Evolutionary conservation across 1,140 invertebrate species (phyloP).

Genomic region (Charaxes varanes): DNA sequence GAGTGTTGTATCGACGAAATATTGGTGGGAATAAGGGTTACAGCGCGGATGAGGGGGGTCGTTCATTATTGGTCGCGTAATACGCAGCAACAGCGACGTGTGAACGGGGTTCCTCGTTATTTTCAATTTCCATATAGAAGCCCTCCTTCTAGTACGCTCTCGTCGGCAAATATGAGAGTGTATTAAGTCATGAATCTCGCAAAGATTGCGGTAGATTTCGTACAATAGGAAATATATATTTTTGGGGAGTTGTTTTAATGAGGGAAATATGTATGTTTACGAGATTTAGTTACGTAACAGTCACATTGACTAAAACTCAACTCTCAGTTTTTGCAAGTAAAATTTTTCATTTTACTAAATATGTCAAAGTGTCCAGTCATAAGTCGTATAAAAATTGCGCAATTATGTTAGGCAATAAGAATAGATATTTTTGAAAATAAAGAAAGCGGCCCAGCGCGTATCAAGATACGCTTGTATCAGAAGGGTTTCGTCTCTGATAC

Average conservation of each 20-base stretch:
- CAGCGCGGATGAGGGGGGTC: slow-evolving; percentile 40
- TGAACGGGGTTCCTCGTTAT: slow-evolving; percentile 66
- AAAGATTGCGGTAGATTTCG: slow-evolving; percentile 57
- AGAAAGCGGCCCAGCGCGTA: too few relatives aligned
- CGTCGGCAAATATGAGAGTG: slow-evolving; percentile 56
- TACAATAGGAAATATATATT: slow-evolving; percentile 27
- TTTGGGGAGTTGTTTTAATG: slow-evolving; percentile 5
- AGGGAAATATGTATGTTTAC: not conserved
- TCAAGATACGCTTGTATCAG: too few relatives aligned
- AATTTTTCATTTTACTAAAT: too few relatives aligned
- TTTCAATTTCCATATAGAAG: slow-evolving; percentile 70
- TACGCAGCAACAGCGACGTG: slow-evolving; percentile 55
- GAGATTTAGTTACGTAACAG: too few relatives aligned
- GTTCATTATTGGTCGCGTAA: slow-evolving; percentile 41
- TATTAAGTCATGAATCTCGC: slow-evolving; percentile 69
- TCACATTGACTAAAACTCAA: too few relatives aligned
- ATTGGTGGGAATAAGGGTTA: slow-evolving; percentile 45
- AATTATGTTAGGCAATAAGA: too few relatives aligned
- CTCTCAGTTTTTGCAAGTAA: too few relatives aligned
- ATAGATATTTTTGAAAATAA: too few relatives aligned
- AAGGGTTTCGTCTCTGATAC: too few relatives aligned
- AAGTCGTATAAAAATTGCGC: too few relatives aligned
- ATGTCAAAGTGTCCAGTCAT: too few relatives aligned
- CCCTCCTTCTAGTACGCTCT: slow-evolving; percentile 52
- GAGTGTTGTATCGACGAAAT: slow-evolving; percentile 39